These are phyloP conservation scores for Nycticorax nycticorax DNA, from an alignment of 2,113 vertebrate species.

Conservation along the genomic window DNA sequence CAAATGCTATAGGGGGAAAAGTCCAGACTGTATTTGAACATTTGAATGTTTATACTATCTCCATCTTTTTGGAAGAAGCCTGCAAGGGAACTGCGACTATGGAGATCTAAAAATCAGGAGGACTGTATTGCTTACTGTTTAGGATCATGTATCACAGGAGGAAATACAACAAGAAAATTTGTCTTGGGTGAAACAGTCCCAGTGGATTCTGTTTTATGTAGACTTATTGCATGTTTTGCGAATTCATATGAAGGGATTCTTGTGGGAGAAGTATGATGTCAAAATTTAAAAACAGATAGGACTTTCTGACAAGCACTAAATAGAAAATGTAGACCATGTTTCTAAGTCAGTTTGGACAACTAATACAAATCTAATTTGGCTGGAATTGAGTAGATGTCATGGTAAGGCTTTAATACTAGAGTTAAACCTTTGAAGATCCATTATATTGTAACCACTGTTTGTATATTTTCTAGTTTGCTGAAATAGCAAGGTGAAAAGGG, in stretches of 20 bases:
- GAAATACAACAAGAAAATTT: not conserved
- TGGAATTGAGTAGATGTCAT: not conserved
- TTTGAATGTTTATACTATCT: rapidly evolving
- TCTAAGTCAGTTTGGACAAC: not conserved
- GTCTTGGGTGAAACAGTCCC: not conserved
- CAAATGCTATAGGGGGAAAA: not conserved
- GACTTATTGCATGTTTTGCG: not conserved
- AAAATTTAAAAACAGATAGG: not conserved
- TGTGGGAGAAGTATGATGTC: not conserved
- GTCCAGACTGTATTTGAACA: not conserved
- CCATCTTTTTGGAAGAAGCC: not conserved
- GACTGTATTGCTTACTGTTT: not conserved
- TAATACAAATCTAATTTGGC: not conserved
- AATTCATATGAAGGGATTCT: not conserved
- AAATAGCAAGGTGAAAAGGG: not conserved
- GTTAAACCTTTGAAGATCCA: not conserved
- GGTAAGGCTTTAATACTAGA: not conserved
- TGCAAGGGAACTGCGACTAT: not conserved
- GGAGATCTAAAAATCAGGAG: not conserved
- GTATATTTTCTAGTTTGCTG: not conserved
- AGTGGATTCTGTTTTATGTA: not conserved
- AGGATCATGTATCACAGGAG: not conserved
- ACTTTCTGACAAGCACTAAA: not conserved
- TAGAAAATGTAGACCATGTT: not conserved
- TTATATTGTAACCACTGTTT: not conserved